phyloP scores from a whole-genome alignment of 1,140 invertebrate genomes.

The Hylyphantes graminicola region DNA sequence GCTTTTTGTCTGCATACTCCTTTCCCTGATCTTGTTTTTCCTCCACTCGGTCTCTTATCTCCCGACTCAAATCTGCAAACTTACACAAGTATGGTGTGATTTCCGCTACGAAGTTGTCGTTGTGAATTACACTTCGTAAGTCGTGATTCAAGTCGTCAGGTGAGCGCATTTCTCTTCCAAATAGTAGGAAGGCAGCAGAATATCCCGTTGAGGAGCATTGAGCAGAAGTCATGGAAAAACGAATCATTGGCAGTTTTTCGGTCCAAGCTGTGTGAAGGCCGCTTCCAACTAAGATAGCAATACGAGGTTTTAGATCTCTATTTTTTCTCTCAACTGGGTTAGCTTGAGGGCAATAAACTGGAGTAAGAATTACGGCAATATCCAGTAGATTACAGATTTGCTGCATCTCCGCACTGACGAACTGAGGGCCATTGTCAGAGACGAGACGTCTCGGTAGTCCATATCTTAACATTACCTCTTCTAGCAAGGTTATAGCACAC shows the following conservation, averaged over 20 bases:
- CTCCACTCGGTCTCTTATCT: not conserved
- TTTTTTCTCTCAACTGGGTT: conserved; percentile 29
- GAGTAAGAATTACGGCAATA: not conserved
- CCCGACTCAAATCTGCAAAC: not conserved
- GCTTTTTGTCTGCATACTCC: not conserved
- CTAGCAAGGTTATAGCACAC: not conserved
- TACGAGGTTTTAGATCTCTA: not conserved
- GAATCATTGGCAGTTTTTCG: conserved; percentile 8
- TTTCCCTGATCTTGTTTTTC: not conserved
- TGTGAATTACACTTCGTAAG: not conserved
- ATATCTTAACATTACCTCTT: conserved; percentile 36
- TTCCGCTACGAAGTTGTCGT: conserved; percentile 18
- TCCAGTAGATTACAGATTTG: not conserved
- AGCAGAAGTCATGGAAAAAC: not conserved
- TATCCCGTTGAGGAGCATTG: not conserved
- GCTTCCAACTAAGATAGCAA: not conserved
- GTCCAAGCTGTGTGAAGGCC: not conserved
- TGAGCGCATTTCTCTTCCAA: not conserved
- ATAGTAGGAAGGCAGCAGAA: conserved; percentile 2
- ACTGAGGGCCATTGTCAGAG: conserved; percentile 30
- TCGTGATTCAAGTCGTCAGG: not conserved
- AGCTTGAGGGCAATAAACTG: not conserved
- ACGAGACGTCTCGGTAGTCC: conserved; percentile 9
- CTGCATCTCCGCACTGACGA: conserved; percentile 5
- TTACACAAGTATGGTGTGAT: not conserved